phyloP scores from a whole-genome alignment of 37 sponge, comb jelly and placozoan species.

The Tethya wilhelma region DNA sequence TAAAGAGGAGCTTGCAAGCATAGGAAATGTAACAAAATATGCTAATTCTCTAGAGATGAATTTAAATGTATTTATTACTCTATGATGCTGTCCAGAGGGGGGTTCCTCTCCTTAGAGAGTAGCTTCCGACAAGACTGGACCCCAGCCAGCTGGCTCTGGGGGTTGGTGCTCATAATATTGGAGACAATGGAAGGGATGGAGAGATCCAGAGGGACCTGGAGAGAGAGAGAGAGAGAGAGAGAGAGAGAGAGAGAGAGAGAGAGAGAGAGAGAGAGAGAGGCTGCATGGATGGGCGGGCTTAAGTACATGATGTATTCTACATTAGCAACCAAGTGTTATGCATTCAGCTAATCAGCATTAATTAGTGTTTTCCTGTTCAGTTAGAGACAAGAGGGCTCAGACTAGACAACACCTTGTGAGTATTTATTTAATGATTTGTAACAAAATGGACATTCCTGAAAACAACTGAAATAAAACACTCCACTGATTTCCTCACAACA shows the following conservation, averaged over 20 bases:
- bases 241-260: background rate
- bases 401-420: no score
- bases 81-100: slow-evolving; percentile 68
- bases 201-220: slow-evolving; percentile 34
- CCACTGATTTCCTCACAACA: background rate
- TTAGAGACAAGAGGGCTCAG: no score
- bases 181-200: slow-evolving; percentile 42
- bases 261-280: slow-evolving; percentile 17
- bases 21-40: background rate
- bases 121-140: slow-evolving; percentile 74
- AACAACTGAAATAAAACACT: background rate
- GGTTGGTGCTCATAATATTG: slow-evolving; percentile 56
- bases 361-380: no score
- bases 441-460: background rate
- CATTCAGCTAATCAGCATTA: no score
- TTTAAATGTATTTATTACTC: slow-evolving; percentile 24
- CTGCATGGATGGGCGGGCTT: no score
- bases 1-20: background rate
- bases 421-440: no score
- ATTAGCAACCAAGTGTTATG: no score
- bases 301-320: no score
- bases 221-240: slow-evolving; percentile 6
- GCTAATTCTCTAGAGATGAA: background rate
- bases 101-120: slow-evolving; percentile 64
- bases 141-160: slow-evolving; percentile 41